phyloP scores from a whole-genome alignment of 2,797 vertebrate genomes.

The Urosaurus nigricauda region DNA sequence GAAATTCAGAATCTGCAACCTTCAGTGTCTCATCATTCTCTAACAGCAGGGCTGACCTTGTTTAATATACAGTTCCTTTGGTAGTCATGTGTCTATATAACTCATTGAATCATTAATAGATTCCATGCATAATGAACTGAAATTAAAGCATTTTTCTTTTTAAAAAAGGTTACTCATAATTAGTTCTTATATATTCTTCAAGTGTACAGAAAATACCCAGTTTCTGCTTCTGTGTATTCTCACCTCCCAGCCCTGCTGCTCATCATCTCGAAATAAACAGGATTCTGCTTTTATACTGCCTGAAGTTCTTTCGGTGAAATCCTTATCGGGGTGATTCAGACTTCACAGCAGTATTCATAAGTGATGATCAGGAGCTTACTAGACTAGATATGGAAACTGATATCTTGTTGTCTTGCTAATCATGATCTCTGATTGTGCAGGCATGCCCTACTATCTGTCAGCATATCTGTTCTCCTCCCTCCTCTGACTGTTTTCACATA shows the following conservation, averaged over 20 bases:
- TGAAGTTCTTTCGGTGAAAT: background rate
- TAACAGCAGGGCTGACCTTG: too few species aligned
- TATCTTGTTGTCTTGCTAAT: conserved; percentile 47
- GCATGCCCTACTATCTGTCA: background rate
- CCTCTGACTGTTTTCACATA: background rate
- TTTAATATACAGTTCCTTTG: background rate
- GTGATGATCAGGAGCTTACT: background rate
- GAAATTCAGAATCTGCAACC: too few species aligned
- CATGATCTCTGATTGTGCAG: conserved; percentile 59
- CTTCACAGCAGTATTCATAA: conserved; percentile 46
- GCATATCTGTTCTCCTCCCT: conserved; percentile 27
- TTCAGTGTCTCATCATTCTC: too few species aligned
- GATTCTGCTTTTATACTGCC: background rate
- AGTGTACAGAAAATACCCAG: background rate
- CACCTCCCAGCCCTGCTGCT: background rate
- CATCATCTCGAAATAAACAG: conserved; percentile 5
- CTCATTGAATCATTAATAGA: background rate
- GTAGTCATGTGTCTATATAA: background rate
- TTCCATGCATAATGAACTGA: too few species aligned
- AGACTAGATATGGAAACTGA: conserved; percentile 58
- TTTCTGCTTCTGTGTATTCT: background rate
- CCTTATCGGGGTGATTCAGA: conserved; percentile 33
- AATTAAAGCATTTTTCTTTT: background rate
- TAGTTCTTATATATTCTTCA: background rate
- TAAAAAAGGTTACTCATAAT: background rate